A percentile compares a stretch with the other conserved stretches of the same genome.
Conservation (phyloP, 2,888 invertebrate genomes). For the Periphyllus acericola region DNA sequence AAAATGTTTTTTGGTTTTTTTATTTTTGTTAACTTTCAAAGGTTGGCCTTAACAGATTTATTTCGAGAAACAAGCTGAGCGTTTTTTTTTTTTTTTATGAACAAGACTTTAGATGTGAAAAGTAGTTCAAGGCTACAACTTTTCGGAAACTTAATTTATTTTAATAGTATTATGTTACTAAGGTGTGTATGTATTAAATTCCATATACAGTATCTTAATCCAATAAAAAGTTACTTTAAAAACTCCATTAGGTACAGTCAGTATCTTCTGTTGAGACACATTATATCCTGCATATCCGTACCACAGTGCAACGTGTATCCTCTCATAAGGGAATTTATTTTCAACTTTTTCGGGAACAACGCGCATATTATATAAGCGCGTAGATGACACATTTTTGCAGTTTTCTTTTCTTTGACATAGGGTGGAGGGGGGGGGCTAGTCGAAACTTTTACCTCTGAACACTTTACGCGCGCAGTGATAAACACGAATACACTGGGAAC, state of each 20-base stretch:
- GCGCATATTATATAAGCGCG: neutral
- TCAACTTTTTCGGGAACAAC: neutral
- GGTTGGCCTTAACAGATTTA: too few relatives aligned
- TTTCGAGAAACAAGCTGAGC: too few relatives aligned
- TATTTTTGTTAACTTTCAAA: too few relatives aligned
- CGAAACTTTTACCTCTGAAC: neutral
- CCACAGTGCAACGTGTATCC: neutral
- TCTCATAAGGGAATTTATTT: neutral
- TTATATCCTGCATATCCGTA: neutral
- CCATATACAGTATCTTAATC: neutral
- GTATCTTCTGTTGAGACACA: too few relatives aligned
- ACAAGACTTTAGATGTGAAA: neutral
- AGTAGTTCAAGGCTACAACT: neutral
- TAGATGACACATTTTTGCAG: neutral
- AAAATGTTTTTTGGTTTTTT: too few relatives aligned
- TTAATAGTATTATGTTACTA: neutral
- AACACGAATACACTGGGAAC: too few relatives aligned
- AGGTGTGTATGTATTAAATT: conserved; percentile 5
- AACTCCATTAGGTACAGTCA: neutral
- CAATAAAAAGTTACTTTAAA: neutral
- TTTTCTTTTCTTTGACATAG: conserved; percentile 1
- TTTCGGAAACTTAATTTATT: neutral
- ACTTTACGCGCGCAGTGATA: neutral
- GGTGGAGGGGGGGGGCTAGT: too few relatives aligned
- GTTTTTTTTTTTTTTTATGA: too few relatives aligned